phyloP scores from a whole-genome alignment of 2,888 invertebrate species.

The Tetramorium bicarinatum region DNA sequence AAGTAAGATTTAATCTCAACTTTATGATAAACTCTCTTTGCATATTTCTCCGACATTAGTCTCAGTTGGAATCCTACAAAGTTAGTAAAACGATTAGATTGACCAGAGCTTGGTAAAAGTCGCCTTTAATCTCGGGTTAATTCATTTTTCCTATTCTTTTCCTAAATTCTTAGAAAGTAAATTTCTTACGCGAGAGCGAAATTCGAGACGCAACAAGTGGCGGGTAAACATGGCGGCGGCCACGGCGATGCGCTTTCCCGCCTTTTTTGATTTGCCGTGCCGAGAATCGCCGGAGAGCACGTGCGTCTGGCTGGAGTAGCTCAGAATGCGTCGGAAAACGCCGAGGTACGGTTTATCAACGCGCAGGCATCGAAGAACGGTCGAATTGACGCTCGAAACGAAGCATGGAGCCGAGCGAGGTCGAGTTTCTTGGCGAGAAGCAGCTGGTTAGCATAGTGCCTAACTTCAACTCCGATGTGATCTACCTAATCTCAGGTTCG shows the following conservation, averaged over 20 bases:
- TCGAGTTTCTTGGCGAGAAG: constrained; percentile 97
- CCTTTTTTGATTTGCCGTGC: background rate
- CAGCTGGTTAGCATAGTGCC: constrained; percentile 94
- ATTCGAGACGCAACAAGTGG: too few species aligned
- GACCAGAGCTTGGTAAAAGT: too few species aligned
- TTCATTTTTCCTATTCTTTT: too few species aligned
- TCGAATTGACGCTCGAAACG: background rate
- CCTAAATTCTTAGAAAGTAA: too few species aligned
- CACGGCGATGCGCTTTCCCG: background rate
- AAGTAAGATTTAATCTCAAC: too few species aligned
- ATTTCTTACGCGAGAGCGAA: too few species aligned
- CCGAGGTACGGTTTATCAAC: background rate
- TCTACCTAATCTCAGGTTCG: constrained; percentile 95
- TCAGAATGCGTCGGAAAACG: background rate
- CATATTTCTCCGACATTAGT: too few species aligned
- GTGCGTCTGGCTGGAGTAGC: background rate
- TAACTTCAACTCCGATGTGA: constrained; percentile 93
- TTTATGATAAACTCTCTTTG: too few species aligned
- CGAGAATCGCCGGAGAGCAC: background rate
- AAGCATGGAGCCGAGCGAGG: constrained; percentile 93
- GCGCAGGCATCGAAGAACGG: background rate
- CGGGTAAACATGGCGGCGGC: background rate
- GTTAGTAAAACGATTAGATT: too few species aligned
- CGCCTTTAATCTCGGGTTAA: too few species aligned
- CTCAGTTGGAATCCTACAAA: too few species aligned